Evolutionary conservation across 2,113 vertebrate genomes (phyloP).

Genomic region (Menura novaehollandiae): DNA sequence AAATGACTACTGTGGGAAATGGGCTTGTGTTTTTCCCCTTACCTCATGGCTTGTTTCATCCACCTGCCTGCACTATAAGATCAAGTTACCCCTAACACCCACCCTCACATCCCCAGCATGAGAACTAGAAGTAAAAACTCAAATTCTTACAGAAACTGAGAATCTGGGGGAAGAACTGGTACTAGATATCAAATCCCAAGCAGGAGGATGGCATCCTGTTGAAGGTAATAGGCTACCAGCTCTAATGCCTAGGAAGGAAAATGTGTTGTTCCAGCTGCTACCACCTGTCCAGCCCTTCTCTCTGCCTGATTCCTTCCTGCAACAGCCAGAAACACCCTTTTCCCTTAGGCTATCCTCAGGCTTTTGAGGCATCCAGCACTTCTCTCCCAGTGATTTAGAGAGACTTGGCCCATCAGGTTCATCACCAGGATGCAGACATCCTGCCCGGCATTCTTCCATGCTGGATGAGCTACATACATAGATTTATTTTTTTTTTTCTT

Average conservation of each 20-base stretch:
- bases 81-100: not conserved
- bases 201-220: not conserved
- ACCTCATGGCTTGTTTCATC: not conserved
- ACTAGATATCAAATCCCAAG: not conserved
- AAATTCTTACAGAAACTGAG: not conserved
- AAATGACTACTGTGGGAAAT: not conserved
- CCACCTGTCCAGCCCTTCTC: not conserved
- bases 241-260: not conserved
- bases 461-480: not conserved
- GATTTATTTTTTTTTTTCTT: not conserved
- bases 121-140: not conserved
- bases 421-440: not conserved
- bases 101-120: not conserved
- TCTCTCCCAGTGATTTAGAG: not conserved
- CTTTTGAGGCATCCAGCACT: not conserved
- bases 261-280: not conserved
- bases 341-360: not conserved
- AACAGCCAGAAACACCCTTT: not conserved
- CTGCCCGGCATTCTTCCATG: not conserved
- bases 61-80: not conserved
- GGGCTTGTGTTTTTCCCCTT: not conserved
- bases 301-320: not conserved
- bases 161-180: not conserved
- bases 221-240: not conserved
- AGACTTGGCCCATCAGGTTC: not conserved